phyloP scores from a whole-genome alignment of 2,888 invertebrate species.

The Prosopocoilus inquinatus region DNA sequence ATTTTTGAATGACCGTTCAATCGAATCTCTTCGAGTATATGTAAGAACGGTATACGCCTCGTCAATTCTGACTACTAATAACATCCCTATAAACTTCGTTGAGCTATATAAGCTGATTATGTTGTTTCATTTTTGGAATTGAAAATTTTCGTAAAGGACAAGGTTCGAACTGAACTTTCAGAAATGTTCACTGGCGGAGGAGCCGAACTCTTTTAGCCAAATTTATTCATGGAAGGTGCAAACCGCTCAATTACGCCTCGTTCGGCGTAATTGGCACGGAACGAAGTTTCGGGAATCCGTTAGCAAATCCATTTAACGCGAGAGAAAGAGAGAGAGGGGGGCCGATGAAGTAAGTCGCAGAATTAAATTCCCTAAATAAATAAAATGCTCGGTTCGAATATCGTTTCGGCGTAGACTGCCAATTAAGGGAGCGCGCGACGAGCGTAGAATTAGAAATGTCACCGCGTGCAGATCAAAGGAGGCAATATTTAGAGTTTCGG shows the following conservation, averaged over 20 bases:
- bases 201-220: not conserved
- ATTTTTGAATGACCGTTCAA: too few relatives aligned
- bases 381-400: constrained; percentile 31
- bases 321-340: constrained; percentile 15
- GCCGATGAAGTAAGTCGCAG: constrained; percentile 21
- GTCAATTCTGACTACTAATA: too few relatives aligned
- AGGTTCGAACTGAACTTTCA: too few relatives aligned
- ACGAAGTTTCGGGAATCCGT: constrained; percentile 19
- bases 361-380: constrained; percentile 35
- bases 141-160: too few relatives aligned
- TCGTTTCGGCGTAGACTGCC: constrained; percentile 19
- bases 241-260: constrained; percentile 19
- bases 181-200: not conserved
- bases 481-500: not conserved
- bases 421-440: not conserved
- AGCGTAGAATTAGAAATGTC: not conserved
- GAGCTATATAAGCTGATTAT: too few relatives aligned
- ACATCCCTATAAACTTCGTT: too few relatives aligned
- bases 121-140: too few relatives aligned
- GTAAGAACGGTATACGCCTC: too few relatives aligned
- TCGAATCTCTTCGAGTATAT: too few relatives aligned
- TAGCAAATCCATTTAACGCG: constrained; percentile 13
- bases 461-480: not conserved
- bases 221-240: constrained; percentile 17
- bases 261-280: constrained; percentile 16